Conservation (phyloP, 1,140 invertebrate genomes). For the Brachionus rotundiformis region DNA sequence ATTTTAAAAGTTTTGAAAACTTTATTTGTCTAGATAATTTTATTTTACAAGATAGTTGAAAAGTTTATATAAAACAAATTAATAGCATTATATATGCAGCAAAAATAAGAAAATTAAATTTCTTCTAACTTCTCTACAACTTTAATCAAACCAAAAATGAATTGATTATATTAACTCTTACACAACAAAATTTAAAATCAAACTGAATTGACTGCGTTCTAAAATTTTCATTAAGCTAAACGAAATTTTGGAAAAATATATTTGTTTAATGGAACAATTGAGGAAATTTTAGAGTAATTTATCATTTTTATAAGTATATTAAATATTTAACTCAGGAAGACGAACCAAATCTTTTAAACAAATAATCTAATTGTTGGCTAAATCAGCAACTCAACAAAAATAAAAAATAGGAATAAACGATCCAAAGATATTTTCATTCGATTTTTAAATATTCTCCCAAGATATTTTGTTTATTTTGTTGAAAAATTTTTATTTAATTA, state of each 20-base stretch:
- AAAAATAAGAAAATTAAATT: constrained; percentile 6
- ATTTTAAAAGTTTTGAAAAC: too few species aligned
- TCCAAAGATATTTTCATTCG: background rate
- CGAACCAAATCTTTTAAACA: background rate
- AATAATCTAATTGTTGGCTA: background rate
- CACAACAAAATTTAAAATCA: background rate
- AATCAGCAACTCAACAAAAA: background rate
- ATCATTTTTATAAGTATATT: background rate
- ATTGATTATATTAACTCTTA: background rate
- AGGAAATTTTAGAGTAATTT: constrained; percentile 4
- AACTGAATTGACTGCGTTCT: too few species aligned
- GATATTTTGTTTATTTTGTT: background rate
- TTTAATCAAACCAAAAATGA: background rate
- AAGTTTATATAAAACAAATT: too few species aligned
- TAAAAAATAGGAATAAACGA: background rate
- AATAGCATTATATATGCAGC: background rate
- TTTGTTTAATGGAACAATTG: constrained; percentile 5
- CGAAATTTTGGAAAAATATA: constrained; percentile 8
- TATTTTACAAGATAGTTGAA: too few species aligned
- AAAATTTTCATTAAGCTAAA: background rate
- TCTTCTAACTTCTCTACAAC: background rate
- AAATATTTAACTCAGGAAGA: background rate
- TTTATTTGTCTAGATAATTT: too few species aligned
- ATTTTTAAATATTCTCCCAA: background rate
- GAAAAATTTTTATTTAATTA: background rate